phyloP scores from a whole-genome alignment of 2,797 vertebrate species.

The Hippopotamyrus pictus region DNA sequence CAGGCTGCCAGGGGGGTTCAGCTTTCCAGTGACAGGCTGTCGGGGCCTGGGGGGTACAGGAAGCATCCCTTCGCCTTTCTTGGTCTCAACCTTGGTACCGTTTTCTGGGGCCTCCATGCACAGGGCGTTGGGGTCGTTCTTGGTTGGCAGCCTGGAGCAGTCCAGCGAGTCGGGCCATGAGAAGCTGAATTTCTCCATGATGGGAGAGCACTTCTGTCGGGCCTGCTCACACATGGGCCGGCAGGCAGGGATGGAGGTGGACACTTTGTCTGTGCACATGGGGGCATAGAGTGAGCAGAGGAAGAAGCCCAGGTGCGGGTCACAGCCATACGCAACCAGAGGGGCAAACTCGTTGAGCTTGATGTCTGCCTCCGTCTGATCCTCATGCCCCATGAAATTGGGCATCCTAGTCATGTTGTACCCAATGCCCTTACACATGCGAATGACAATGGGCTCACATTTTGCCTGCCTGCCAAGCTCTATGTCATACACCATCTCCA shows the following conservation, averaged over 20 bases:
- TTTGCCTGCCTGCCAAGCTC: constrained; percentile 78
- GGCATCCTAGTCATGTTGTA: constrained; percentile 98
- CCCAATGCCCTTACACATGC: constrained; percentile 95
- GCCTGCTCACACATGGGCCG: constrained; percentile 97
- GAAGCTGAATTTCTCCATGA: constrained; percentile 96
- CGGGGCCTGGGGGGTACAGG: constrained; percentile 65
- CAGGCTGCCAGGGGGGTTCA: constrained; percentile 41
- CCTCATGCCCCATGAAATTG: constrained; percentile 90
- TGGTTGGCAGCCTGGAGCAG: constrained; percentile 84
- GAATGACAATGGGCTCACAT: constrained; percentile 87
- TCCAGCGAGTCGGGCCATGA: constrained; percentile 92
- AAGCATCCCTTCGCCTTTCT: constrained; percentile 80
- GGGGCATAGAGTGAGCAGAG: constrained; percentile 96
- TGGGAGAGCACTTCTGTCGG: constrained; percentile 82
- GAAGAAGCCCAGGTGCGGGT: constrained; percentile 92
- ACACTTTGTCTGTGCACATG: constrained; percentile 97
- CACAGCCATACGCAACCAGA: constrained; percentile 90
- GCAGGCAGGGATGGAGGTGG: constrained; percentile 92
- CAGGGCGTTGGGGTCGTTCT: constrained; percentile 88
- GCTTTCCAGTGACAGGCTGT: constrained; percentile 47
- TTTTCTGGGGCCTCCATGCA: constrained; percentile 98
- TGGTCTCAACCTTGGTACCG: constrained; percentile 66
- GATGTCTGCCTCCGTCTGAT: constrained; percentile 86
- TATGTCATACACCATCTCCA: constrained; percentile 81
- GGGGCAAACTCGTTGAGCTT: constrained; percentile 92